phyloP scores from a whole-genome alignment of 2,797 vertebrate species.

The Hydrophis major region DNA sequence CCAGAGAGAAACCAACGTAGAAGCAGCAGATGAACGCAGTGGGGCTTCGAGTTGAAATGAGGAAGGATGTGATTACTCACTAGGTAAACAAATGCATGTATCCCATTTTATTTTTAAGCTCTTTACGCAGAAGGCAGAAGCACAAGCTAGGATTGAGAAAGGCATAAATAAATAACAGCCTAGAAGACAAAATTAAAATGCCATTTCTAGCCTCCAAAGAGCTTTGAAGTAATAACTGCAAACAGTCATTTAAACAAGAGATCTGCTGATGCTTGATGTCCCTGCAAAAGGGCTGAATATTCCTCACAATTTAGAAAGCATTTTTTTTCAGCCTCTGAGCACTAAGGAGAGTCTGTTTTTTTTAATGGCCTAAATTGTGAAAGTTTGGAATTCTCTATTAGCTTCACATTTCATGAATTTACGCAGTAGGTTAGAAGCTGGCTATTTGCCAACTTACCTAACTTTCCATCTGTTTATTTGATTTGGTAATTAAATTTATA shows the following conservation, averaged over 20 bases:
- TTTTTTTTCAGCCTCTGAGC: background rate
- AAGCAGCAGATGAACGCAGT: background rate
- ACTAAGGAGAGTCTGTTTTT: background rate
- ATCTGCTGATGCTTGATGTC: background rate
- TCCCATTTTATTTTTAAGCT: background rate
- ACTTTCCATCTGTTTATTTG: background rate
- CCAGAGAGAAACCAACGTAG: background rate
- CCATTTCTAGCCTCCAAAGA: background rate
- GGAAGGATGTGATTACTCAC: background rate
- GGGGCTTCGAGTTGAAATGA: background rate
- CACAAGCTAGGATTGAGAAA: background rate
- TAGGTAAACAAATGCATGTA: constrained; percentile 1
- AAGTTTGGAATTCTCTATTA: background rate
- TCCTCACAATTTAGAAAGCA: background rate
- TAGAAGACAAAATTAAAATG: background rate
- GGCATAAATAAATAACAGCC: background rate
- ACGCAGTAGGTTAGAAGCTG: background rate
- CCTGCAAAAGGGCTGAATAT: background rate
- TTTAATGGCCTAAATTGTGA: background rate
- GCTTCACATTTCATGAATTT: background rate
- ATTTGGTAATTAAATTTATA: background rate
- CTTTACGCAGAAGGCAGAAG: background rate
- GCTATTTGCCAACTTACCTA: background rate
- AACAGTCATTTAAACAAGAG: background rate
- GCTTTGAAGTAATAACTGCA: background rate